Conservation (phyloP, 1,140 invertebrate genomes). For the Oscheius sp. region DNA sequence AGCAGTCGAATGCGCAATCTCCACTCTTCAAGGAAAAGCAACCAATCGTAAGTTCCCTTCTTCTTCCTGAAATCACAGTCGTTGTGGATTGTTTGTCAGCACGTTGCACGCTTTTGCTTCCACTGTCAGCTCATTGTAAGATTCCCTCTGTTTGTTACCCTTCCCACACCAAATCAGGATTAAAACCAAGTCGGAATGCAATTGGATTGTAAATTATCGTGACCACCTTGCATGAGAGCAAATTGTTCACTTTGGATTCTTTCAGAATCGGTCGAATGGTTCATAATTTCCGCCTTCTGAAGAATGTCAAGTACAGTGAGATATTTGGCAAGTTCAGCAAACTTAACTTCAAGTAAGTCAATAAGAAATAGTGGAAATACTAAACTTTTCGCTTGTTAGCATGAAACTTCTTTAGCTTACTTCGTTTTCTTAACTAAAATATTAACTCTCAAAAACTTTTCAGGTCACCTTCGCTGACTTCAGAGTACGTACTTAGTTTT, state of each 20-base stretch:
- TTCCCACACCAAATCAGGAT: background rate
- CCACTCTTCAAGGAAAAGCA: slow-evolving; percentile 56
- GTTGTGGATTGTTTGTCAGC: background rate
- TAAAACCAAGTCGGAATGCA: too few relatives aligned
- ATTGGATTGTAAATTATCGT: too few relatives aligned
- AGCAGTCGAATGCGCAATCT: slow-evolving; percentile 49
- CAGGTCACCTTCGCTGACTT: too few relatives aligned
- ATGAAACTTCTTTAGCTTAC: too few relatives aligned
- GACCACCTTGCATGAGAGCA: too few relatives aligned
- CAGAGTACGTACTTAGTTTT: too few relatives aligned
- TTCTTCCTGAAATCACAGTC: too few relatives aligned
- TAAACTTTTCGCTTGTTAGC: too few relatives aligned
- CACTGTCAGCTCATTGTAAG: background rate
- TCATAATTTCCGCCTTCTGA: slow-evolving; percentile 53
- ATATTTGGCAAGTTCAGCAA: slow-evolving; percentile 54
- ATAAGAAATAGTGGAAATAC: too few relatives aligned
- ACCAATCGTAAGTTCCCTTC: slow-evolving; percentile 38
- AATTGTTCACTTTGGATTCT: too few relatives aligned
- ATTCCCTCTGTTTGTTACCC: background rate
- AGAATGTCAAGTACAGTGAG: slow-evolving; percentile 53
- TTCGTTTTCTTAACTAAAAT: too few relatives aligned
- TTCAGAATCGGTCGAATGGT: slow-evolving; percentile 36
- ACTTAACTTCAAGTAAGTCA: slow-evolving; percentile 44
- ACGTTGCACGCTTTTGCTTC: slow-evolving; percentile 20
- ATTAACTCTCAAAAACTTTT: too few relatives aligned